Base-by-base conservation (phyloP, 2,888 invertebrate species). In the Pharmacophagus antenor region DNA sequence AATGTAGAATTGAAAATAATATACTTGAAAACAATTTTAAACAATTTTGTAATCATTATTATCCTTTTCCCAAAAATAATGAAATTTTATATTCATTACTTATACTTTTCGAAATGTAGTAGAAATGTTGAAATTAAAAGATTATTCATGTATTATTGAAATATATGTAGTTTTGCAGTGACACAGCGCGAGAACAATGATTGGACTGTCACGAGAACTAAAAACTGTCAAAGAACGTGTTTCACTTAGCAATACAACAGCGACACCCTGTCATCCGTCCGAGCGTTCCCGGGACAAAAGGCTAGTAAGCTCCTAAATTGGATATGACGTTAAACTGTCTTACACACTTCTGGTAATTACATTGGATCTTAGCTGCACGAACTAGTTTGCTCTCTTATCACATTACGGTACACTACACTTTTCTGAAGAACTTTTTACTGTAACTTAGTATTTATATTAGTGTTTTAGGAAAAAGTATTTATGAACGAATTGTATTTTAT, bases 231-330 rank as follows among this genome's bases (percentile, higher is more conserved):
- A 76, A 81, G 18, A 81, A 85, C 82, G 83, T 83, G 77, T 78
- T 84, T 75, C 73, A 73, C 88, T 87, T 88, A 88, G 84, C 81
- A 82, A 82, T 82, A 85, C 83, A 77, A 87, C 84, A 86, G 87
- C 88, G 88, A 85, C 85, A 88, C 89, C 89, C 89, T 90, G 89
- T 89, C 86, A 86, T 81, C 88, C 87, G 82, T 85, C 88, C 89
- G 88, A 83, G 80, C 76, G 73, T 68, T 67, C 81, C 79, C 88
- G 87, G 87, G 85, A 73, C 85, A 85, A 88, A 88, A 89, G 87
- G 88, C 88, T 88, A 87, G 85, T 89, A 90, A 90, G 89, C 89
- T 90, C 89, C 83, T 88, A 88, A 85, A 71, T 74, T 76, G 88
- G 89, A 89, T 90, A 90, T 89, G 89, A 88, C 82, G 80, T 83